These are phyloP conservation scores for Aethina tumida DNA, from an alignment of 1,140 invertebrate genomes.

Conservation along the genomic window DNA sequence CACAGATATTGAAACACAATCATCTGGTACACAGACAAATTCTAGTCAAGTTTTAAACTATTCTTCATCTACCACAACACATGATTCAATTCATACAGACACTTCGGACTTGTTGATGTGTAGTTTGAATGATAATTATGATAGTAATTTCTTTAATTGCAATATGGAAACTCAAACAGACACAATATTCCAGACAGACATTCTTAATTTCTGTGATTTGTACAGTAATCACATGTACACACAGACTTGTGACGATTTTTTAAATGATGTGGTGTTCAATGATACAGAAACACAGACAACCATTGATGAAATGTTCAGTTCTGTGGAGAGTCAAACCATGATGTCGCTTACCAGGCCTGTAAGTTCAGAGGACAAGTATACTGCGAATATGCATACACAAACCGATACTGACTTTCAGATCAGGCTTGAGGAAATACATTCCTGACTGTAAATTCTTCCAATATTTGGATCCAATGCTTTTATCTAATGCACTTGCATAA, in stretches of 20 bases:
- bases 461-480: too few species aligned
- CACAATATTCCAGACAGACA: conserved; percentile 32
- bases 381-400: conserved; percentile 32
- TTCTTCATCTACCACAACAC: conserved; percentile 18
- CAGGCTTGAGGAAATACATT: conserved; percentile 33
- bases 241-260: conserved; percentile 49
- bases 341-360: conserved; percentile 20
- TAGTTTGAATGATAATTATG: conserved; percentile 18
- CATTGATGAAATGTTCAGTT: conserved; percentile 29
- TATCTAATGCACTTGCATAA: too few species aligned
- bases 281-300: conserved; percentile 51
- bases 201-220: conserved; percentile 32
- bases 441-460: conserved; percentile 30
- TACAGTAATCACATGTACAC: conserved; percentile 47
- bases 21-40: conserved; percentile 28
- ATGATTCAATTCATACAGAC: conserved; percentile 24
- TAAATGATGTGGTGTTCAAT: conserved; percentile 42
- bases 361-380: conserved; percentile 17
- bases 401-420: conserved; percentile 31
- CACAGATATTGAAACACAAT: conserved; percentile 27
- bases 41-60: conserved; percentile 14
- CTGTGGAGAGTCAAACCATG: conserved; percentile 33
- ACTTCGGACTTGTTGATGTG: conserved; percentile 23
- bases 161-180: conserved; percentile 50
- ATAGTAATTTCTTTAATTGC: conserved; percentile 40